Base-by-base conservation (phyloP, 2,113 vertebrate species). In the Arothron firmamentum region DNA sequence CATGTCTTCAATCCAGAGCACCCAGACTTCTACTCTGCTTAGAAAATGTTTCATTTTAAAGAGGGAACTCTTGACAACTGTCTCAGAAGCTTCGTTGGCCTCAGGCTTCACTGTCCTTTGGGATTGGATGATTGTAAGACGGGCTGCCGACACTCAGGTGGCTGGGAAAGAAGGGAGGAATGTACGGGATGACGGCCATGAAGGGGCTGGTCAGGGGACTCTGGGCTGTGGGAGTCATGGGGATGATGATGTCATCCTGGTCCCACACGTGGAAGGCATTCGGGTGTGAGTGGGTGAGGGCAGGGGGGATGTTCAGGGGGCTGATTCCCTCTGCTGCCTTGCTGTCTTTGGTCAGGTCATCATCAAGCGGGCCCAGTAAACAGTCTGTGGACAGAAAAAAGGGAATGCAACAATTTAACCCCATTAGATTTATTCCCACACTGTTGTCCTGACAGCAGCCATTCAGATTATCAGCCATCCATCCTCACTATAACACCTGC, bases 211-310 rank as follows among this genome's bases (percentile, higher is more conserved):
- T 2, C 45, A 65, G 43, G 0, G 83, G 86, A 60, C 78, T 87
- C 9, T 76, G 77, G 0, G 51, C 1, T 0, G 4, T 11, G 0
- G 77, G 55, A 0, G 43, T 52, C 53, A 90, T 81, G 20, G 88
- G 81, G 59, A 91, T 90, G 56, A 88, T 81, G 60, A 91, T 79
- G 10, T 88, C 87, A 0, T 91, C 84, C 72, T 86, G 87, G 71
- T 90, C 78, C 90, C 91, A 91, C 52, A 92, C 87, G 12, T 89
- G 88, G 72, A 91, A 91, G 62, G 90, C 89, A 10, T 91, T 91
- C 0, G 76, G 79, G 68, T 89, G 90, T 34, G 89, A 88, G 75
- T 81, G 85, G 51, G 21, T 78, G n/a, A 85, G 65, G 11, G 6
- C 20, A 0, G 72, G 16, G 1, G 85, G 79, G 18, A 89, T 62